These are phyloP conservation scores for Pseudorasbora parva DNA, from an alignment of 2,113 vertebrate genomes.

Conservation along the genomic window DNA sequence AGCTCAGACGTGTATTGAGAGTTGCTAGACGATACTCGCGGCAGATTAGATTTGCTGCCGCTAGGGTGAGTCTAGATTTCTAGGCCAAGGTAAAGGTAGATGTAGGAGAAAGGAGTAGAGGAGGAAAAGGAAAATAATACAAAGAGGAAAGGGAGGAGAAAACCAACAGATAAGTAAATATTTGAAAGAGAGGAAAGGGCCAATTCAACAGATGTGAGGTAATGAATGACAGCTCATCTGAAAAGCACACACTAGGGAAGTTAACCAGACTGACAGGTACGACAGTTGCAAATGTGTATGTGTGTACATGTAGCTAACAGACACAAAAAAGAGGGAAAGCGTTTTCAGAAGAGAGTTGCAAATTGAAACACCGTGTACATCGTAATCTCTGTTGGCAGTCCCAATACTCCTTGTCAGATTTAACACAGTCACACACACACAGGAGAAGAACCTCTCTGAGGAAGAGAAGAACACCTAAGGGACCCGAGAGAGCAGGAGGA, in stretches of 20 bases:
- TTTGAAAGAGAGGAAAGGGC: conserved; percentile 34
- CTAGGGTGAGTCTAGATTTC: no score
- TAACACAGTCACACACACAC: conserved; percentile 24
- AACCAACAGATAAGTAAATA: not conserved
- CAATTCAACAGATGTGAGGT: conserved; percentile 59
- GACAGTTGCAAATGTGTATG: conserved; percentile 18
- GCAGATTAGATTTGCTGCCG: no score
- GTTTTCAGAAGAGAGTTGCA: conserved; percentile 28
- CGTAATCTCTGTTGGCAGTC: conserved; percentile 47
- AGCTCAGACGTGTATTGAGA: no score
- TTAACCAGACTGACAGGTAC: conserved; percentile 45
- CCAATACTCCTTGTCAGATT: conserved; percentile 14
- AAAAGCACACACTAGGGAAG: conserved; percentile 58
- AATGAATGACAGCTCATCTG: conserved; percentile 63
- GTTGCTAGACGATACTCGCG: no score
- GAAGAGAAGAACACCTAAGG: conserved; percentile 18
- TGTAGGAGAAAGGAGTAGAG: not conserved
- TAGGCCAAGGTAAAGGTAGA: no score
- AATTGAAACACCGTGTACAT: conserved; percentile 41
- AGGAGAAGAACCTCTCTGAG: conserved; percentile 8
- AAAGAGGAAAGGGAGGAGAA: conserved; percentile 4
- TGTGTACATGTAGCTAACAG: not conserved
- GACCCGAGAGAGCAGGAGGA: not conserved
- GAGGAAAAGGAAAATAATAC: not conserved
- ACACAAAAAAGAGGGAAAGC: conserved; percentile 1